These are phyloP conservation scores for Wasmannia auropunctata DNA, from an alignment of 1,140 invertebrate species.

Conservation along the genomic window DNA sequence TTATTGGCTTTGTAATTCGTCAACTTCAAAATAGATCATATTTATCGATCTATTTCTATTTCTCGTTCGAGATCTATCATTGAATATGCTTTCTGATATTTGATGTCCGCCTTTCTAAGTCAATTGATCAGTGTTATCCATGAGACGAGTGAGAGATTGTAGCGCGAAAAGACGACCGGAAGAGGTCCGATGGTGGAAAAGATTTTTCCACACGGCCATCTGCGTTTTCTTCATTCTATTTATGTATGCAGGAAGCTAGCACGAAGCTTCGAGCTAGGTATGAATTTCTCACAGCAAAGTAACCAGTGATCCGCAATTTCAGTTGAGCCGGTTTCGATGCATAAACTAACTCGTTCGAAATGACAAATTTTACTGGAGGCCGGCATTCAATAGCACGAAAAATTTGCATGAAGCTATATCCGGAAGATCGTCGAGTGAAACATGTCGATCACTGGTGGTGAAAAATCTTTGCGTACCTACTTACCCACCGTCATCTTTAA, in stretches of 20 bases:
- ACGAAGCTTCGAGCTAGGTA: constrained; percentile 31
- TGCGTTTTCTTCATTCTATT: constrained; percentile 18
- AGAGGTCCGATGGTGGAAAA: neutral
- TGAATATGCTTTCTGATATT: neutral
- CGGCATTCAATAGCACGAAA: constrained; percentile 46
- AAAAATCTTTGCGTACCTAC: constrained; percentile 53
- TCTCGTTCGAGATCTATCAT: neutral
- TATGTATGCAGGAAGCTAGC: constrained; percentile 49
- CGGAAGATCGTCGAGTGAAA: constrained; percentile 45
- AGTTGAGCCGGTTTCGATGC: constrained; percentile 65
- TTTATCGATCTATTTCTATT: neutral
- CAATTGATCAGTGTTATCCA: neutral
- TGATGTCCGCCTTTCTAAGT: constrained; percentile 25
- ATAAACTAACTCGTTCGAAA: constrained; percentile 68
- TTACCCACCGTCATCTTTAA: neutral
- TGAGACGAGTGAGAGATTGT: neutral
- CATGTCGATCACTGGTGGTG: constrained; percentile 43
- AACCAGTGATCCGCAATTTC: constrained; percentile 53
- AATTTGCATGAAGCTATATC: constrained; percentile 73
- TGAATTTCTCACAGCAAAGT: constrained; percentile 62
- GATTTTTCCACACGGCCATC: constrained; percentile 12
- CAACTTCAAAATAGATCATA: neutral
- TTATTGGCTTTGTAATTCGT: neutral
- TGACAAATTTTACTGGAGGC: constrained; percentile 71
- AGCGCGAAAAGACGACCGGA: neutral